Conservation (phyloP, 2,113 vertebrate genomes). For the Bujurquina vittata region DNA sequence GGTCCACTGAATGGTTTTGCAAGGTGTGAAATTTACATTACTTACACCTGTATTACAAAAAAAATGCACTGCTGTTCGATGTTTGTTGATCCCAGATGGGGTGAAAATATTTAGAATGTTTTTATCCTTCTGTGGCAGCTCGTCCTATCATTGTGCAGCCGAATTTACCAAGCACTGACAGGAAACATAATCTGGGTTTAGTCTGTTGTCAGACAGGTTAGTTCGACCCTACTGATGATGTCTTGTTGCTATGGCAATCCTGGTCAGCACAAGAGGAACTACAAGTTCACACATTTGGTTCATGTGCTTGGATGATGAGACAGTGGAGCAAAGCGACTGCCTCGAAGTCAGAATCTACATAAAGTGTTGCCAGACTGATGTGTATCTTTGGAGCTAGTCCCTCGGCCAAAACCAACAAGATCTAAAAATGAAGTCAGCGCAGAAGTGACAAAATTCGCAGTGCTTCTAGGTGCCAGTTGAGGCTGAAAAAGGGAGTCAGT, state of each 20-base stretch:
- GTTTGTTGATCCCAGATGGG: not conserved
- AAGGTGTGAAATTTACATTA: not conserved
- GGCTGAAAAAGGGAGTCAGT: not conserved
- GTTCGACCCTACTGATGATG: not conserved
- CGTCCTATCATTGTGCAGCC: not conserved
- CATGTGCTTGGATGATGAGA: not conserved
- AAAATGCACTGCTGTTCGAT: not conserved
- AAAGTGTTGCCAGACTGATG: not conserved
- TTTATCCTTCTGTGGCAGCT: not conserved
- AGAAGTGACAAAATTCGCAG: not conserved
- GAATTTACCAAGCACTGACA: not conserved
- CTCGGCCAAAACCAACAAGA: not conserved
- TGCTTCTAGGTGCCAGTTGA: not conserved
- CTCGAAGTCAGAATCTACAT: not conserved
- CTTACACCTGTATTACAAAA: not conserved
- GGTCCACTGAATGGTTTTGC: not conserved
- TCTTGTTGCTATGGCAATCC: constrained; percentile 1
- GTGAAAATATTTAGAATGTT: not conserved
- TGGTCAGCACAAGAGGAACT: not conserved
- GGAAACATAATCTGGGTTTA: no score
- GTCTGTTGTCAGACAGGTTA: not conserved
- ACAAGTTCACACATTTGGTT: not conserved
- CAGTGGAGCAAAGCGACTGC: not conserved
- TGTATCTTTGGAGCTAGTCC: not conserved
- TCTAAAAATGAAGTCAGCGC: not conserved